These are phyloP conservation scores for Heliconius melpomene DNA, from an alignment of 1,140 invertebrate genomes.

Conservation along the genomic window DNA sequence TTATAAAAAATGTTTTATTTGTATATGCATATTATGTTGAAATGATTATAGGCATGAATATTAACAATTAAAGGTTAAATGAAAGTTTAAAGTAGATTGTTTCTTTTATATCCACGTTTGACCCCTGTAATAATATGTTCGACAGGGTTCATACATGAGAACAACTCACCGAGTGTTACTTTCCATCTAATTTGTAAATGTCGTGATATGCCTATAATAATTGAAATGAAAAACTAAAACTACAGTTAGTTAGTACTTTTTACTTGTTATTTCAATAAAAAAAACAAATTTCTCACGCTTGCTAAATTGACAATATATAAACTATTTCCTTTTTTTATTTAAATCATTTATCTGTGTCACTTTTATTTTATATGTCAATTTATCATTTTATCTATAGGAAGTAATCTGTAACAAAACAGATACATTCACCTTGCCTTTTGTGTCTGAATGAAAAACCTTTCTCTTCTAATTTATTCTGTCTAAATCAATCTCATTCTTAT, in stretches of 20 bases:
- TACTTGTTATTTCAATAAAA: neutral
- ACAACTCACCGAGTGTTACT: neutral
- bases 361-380: constrained; percentile 20
- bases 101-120: neutral
- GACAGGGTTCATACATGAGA: neutral
- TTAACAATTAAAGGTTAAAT: neutral
- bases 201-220: neutral
- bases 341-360: neutral
- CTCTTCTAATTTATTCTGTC: constrained; percentile 59
- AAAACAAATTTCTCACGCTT: constrained; percentile 22
- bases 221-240: no score
- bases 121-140: neutral
- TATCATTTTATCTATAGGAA: constrained; percentile 57
- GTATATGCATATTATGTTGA: no score
- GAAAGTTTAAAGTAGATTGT: neutral
- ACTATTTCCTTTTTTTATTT: neutral
- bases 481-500: constrained; percentile 60
- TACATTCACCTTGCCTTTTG: constrained; percentile 56
- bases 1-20: no score
- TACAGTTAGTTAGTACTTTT: no score
- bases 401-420: constrained; percentile 47
- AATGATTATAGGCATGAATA: neutral
- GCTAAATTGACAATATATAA: constrained; percentile 5
- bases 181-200: neutral
- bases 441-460: constrained; percentile 54